Base-by-base conservation (phyloP, 2,113 vertebrate genomes). In the Tupaia chinensis region DNA sequence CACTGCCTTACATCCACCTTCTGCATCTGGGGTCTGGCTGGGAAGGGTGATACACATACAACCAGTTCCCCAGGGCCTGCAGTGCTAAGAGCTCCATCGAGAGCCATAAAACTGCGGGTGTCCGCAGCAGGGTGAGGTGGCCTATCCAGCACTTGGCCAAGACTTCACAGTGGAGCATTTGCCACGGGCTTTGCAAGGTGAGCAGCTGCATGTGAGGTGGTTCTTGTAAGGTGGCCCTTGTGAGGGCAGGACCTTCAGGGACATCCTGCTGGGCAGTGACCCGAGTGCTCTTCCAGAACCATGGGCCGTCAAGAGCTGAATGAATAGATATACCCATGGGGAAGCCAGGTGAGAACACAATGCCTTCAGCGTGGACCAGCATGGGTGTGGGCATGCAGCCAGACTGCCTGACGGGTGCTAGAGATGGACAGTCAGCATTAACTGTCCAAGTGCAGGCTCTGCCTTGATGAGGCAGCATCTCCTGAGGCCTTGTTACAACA, bases 401-500 rank as follows among this genome's bases (percentile, higher is more conserved):
- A 32, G 81, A 23, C 54, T 80, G 11, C 72, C 58, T 65, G n/a
- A 5, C 3, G 14, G 66, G 44, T 17, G 14, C 61, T 17, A 16
- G 56, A 53, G 78, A 66, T 89, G 66, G 11, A 22, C 4, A n/a
- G 9, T 79, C 14, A 56, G 44, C 6, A 7, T 76, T 76, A 9
- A 27, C 32, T 66, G 84, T 34, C 27, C 14, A n/a, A 63, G 76
- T 8, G 9, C 54, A 53, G 84, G 11, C 65, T 58, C 76, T 85
- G 58, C 78, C 56, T 32, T 66, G 32, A 17, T 22, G 60, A 95
- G 44, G 9, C 32, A 29, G 17, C 29, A 11, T 78, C 89, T 90
- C 82, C 73, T 12, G 79, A 61, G 74, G 44, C 23, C 95, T 96
- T 32, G 61, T 96, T 95, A 89, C 0, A 1, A 72, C 44, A 91